A percentile compares a stretch with the other conserved stretches of the same genome.
phyloP scores from a whole-genome alignment of 1,140 invertebrate species.

The Adelges cooleyi region DNA sequence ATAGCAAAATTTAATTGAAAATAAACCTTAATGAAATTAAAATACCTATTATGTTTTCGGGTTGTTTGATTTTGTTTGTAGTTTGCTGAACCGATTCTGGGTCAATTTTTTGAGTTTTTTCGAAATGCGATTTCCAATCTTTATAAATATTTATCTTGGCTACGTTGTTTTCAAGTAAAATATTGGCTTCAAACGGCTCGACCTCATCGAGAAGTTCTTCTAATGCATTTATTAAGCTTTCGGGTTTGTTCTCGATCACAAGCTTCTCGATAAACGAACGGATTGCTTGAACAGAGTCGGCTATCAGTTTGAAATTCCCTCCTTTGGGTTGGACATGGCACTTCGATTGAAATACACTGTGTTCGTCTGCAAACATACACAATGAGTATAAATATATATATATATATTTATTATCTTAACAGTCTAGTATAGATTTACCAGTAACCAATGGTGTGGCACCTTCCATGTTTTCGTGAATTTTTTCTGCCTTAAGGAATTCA shows the following conservation, averaged over 20 bases:
- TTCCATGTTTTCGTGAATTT: background rate
- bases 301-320: conserved; percentile 26
- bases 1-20: too few species aligned
- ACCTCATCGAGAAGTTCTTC: background rate
- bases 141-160: conserved; percentile 26
- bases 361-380: background rate
- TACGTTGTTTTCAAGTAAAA: background rate
- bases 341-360: background rate
- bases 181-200: conserved; percentile 9
- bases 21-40: too few species aligned
- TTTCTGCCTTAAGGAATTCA: conserved; percentile 2
- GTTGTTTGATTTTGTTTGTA: background rate
- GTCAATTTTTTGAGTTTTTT: background rate
- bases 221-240: background rate
- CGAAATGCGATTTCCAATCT: conserved; percentile 19
- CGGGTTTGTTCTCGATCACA: background rate
- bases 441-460: background rate
- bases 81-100: background rate
- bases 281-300: conserved; percentile 18
- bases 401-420: background rate
- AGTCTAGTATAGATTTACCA: too few species aligned
- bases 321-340: background rate
- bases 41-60: too few species aligned
- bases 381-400: conserved; percentile 3
- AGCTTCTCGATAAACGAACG: conserved; percentile 13